Evolutionary conservation across 2,113 vertebrate species (phyloP).

Genomic region (Heterochromis multidens): DNA sequence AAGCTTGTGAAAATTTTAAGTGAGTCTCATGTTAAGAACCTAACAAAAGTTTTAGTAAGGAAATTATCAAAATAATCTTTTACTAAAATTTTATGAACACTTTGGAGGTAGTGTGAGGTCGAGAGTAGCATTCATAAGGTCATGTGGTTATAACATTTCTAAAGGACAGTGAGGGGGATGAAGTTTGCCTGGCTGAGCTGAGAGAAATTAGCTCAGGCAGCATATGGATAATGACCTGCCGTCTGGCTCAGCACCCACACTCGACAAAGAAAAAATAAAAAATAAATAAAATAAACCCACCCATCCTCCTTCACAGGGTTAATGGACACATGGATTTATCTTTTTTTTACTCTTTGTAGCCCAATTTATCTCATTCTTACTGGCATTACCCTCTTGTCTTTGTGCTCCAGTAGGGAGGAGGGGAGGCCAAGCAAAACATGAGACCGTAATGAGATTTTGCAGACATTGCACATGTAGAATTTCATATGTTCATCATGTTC

Average conservation of each 20-base stretch:
- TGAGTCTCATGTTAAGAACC: not conserved
- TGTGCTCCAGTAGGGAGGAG: conserved; percentile 14
- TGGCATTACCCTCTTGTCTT: conserved; percentile 59
- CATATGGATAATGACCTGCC: conserved; percentile 41
- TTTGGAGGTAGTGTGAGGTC: not conserved
- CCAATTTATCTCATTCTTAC: conserved; percentile 63
- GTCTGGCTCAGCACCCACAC: conserved; percentile 16
- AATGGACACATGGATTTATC: conserved; percentile 50
- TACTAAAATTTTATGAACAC: not conserved
- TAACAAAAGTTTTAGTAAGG: not conserved
- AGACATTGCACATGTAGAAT: conserved; percentile 62
- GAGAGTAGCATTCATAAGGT: conserved; percentile 13
- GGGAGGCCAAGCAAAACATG: conserved; percentile 41
- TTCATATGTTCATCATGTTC: conserved; percentile 68
- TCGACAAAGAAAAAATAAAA: not conserved
- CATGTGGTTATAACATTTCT: conserved; percentile 18
- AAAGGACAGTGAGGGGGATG: conserved; percentile 16
- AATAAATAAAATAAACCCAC: not conserved
- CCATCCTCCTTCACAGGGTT: not conserved
- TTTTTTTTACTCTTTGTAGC: conserved; percentile 21
- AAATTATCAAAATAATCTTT: not conserved
- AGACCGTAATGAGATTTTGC: conserved; percentile 67
- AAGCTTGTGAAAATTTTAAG: not conserved
- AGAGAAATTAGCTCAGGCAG: conserved; percentile 27
- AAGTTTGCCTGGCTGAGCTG: not conserved